These are phyloP conservation scores for Antechinus stuartii DNA, from an alignment of 2,113 vertebrate genomes.

Conservation along the genomic window DNA sequence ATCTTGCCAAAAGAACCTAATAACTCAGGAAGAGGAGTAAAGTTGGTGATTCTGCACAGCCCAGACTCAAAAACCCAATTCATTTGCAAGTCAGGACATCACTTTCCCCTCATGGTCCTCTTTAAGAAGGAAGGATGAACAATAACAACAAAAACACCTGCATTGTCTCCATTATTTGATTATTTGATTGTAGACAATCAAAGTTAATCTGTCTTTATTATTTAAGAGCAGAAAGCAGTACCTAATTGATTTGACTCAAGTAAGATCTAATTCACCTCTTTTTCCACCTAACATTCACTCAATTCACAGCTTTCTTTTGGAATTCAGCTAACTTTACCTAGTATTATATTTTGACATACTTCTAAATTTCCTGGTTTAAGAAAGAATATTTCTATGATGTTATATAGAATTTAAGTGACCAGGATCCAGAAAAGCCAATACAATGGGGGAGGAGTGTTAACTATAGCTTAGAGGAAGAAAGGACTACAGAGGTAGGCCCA, in stretches of 20 bases:
- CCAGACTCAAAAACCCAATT: too few species aligned
- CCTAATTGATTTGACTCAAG: background rate
- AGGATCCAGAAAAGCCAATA: background rate
- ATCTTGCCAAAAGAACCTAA: too few species aligned
- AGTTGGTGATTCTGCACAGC: too few species aligned
- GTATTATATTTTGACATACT: background rate
- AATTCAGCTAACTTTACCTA: constrained; percentile 5
- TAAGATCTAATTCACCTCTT: background rate
- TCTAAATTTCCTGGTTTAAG: background rate
- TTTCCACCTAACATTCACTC: background rate
- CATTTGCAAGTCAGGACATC: too few species aligned
- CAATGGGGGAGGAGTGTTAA: too few species aligned
- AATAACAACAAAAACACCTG: background rate
- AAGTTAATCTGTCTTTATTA: background rate
- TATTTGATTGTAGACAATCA: background rate
- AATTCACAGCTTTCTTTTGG: background rate
- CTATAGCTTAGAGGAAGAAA: too few species aligned
- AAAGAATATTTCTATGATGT: background rate
- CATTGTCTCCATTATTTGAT: background rate
- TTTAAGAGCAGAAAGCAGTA: background rate
- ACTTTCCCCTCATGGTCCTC: too few species aligned
- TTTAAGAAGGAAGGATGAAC: too few species aligned
- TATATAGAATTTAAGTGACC: background rate
- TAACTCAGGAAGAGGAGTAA: too few species aligned
- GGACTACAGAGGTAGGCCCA: too few species aligned